Conservation (phyloP, 2,888 invertebrate genomes). For the Dichetophora obliterata region DNA sequence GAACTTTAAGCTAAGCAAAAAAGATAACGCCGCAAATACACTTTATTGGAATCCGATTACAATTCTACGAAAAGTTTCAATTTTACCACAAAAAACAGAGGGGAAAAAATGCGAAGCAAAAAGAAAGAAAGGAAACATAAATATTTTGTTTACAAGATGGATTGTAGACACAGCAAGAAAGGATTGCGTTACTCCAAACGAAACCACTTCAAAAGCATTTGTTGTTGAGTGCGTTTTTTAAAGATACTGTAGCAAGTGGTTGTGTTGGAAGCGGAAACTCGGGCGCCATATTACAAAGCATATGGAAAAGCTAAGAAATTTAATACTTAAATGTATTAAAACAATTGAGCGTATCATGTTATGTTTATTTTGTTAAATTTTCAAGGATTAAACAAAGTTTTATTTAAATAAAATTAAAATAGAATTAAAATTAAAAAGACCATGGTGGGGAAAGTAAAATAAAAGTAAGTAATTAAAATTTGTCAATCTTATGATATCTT, state of each 20-base stretch:
- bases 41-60: constrained; percentile 51
- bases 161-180: constrained; percentile 50
- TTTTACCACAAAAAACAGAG: constrained; percentile 46
- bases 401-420: background rate
- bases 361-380: constrained; percentile 8
- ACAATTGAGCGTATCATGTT: constrained; percentile 17
- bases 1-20: background rate
- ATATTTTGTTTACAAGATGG: constrained; percentile 54
- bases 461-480: background rate
- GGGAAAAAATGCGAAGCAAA: constrained; percentile 43
- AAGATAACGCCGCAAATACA: constrained; percentile 6
- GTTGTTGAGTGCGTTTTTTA: constrained; percentile 10
- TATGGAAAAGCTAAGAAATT: constrained; percentile 22
- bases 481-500: background rate
- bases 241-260: background rate
- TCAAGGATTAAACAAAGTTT: background rate
- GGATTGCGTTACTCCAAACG: constrained; percentile 25
- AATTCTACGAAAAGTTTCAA: constrained; percentile 47
- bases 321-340: constrained; percentile 21
- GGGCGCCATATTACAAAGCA: constrained; percentile 30
- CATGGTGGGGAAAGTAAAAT: no score
- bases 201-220: constrained; percentile 18
- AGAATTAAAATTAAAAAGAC: no score
- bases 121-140: constrained; percentile 46
- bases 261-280: constrained; percentile 5